These are phyloP conservation scores for Odontesthes bonariensis DNA, from an alignment of 2,113 vertebrate genomes.

Conservation along the genomic window DNA sequence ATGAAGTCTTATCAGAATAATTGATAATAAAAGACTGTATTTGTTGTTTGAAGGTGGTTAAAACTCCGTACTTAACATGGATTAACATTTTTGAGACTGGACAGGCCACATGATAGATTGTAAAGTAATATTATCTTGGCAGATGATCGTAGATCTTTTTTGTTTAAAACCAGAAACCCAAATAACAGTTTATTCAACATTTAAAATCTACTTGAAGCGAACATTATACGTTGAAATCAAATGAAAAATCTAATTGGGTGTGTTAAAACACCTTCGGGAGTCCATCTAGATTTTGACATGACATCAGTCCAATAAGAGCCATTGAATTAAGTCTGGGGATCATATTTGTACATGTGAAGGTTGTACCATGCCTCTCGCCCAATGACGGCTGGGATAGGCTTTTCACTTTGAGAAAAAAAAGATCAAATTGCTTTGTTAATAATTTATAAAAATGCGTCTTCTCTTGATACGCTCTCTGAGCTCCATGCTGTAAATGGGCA, in stretches of 20 bases:
- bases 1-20: conserved; percentile 11
- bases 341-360: not conserved
- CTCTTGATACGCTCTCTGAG: conserved; percentile 48
- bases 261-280: too few species aligned
- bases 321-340: not conserved
- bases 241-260: not conserved
- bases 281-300: too few species aligned
- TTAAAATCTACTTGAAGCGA: not conserved
- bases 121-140: not conserved
- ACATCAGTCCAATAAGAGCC: too few species aligned
- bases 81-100: not conserved
- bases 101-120: not conserved
- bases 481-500: conserved; percentile 47
- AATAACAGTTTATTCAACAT: not conserved
- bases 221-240: not conserved
- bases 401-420: conserved; percentile 19
- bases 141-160: not conserved
- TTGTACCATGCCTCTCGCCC: too few species aligned
- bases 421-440: conserved; percentile 54
- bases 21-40: conserved; percentile 9
- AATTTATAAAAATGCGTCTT: conserved; percentile 59
- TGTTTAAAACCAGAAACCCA: not conserved
- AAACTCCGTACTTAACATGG: conserved; percentile 9
- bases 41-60: conserved; percentile 3
- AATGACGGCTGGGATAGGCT: too few species aligned